Evolutionary conservation across 2,888 invertebrate genomes (phyloP).

Genomic region (Watsonalla cultraria): DNA sequence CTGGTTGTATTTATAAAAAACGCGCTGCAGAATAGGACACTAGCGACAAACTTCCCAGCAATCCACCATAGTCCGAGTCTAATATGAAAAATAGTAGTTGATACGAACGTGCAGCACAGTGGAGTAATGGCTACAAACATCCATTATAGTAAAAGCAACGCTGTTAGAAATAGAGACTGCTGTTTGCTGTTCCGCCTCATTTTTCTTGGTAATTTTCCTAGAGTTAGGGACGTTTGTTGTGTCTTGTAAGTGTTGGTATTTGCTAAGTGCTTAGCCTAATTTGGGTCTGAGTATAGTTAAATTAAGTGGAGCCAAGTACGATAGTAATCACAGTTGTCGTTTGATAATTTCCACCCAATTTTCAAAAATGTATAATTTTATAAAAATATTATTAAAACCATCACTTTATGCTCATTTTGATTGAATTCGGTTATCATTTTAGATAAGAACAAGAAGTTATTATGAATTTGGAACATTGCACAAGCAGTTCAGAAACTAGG

Average conservation of each 20-base stretch:
- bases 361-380: too few relatives aligned
- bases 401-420: too few relatives aligned
- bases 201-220: conserved; percentile 37
- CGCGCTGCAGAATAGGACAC: neutral
- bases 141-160: conserved; percentile 51
- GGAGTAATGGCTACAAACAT: conserved; percentile 34
- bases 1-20: too few relatives aligned
- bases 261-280: conserved; percentile 5
- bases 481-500: too few relatives aligned
- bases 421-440: too few relatives aligned
- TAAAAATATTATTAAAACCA: too few relatives aligned
- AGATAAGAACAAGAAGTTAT: too few relatives aligned
- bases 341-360: too few relatives aligned
- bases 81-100: conserved; percentile 13
- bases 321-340: too few relatives aligned
- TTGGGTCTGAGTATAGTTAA: too few relatives aligned
- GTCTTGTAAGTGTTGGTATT: conserved; percentile 4
- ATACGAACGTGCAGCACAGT: conserved; percentile 25
- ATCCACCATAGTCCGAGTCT: conserved; percentile 4
- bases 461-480: too few relatives aligned
- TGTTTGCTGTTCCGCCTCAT: conserved; percentile 36
- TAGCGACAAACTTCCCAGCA: conserved; percentile 1
- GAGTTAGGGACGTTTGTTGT: conserved; percentile 19
- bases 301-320: too few relatives aligned
- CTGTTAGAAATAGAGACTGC: conserved; percentile 45